Evolutionary conservation across 2,797 vertebrate genomes (phyloP).

Genomic region (Paramormyrops hopkinsi): DNA sequence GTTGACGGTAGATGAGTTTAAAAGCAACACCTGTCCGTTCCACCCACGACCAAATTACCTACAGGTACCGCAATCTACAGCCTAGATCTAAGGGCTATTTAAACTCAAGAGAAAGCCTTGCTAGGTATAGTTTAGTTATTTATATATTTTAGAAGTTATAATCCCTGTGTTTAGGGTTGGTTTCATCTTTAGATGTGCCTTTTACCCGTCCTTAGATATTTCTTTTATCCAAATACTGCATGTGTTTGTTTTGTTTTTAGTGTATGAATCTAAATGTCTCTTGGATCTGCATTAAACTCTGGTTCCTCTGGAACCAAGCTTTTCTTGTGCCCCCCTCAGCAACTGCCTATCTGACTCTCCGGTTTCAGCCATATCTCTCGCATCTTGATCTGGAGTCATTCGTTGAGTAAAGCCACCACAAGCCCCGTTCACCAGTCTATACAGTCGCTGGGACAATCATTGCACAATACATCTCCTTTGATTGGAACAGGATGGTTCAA

Average conservation of each 20-base stretch:
- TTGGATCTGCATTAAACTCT: neutral
- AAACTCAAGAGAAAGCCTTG: neutral
- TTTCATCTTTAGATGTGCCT: neutral
- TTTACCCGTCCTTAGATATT: neutral
- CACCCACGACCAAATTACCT: neutral
- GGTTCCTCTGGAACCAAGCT: neutral
- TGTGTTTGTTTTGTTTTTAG: neutral
- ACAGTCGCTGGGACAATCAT: neutral
- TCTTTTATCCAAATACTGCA: neutral
- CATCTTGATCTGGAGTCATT: neutral
- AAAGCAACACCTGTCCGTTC: neutral
- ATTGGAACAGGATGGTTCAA: neutral
- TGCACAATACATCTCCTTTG: neutral
- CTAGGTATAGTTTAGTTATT: neutral
- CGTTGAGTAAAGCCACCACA: neutral
- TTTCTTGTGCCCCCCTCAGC: neutral
- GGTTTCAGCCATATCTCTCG: neutral
- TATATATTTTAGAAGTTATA: neutral
- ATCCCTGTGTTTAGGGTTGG: neutral
- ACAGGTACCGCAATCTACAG: neutral
- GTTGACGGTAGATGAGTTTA: neutral
- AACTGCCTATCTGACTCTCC: neutral
- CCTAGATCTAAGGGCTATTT: neutral
- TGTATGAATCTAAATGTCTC: neutral
- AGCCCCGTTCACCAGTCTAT: neutral